A percentile compares a stretch with the other conserved stretches of the same genome.
phyloP scores from a whole-genome alignment of 2,113 vertebrate species.

The Scomber japonicus region DNA sequence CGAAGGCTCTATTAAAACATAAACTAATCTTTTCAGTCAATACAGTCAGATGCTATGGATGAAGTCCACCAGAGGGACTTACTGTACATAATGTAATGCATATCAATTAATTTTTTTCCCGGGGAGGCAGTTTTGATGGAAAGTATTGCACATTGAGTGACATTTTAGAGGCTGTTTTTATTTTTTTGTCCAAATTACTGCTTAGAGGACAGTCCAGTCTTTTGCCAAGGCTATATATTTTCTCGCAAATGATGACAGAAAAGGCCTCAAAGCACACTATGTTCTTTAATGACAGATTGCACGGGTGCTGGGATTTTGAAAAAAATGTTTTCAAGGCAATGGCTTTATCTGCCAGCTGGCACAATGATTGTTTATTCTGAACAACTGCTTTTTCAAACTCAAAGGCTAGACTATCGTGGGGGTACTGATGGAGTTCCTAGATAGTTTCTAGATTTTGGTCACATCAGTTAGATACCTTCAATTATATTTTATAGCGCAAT shows the following conservation, averaged over 20 bases:
- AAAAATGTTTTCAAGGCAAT: conserved; percentile 47
- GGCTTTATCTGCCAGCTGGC: conserved; percentile 69
- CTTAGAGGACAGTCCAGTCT: conserved; percentile 32
- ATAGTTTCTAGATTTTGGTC: conserved; percentile 7
- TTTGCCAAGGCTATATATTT: conserved; percentile 60
- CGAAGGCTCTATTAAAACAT: too few relatives aligned
- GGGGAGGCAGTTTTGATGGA: conserved; percentile 31
- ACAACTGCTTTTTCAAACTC: conserved; percentile 41
- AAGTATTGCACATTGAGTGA: conserved; percentile 49
- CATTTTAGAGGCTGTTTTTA: conserved; percentile 57
- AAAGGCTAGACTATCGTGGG: conserved; percentile 21
- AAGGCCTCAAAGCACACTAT: conserved; percentile 65
- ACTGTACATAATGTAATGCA: conserved; percentile 18
- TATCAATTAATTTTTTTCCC: conserved; percentile 53
- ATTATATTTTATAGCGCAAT: conserved; percentile 13
- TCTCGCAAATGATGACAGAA: conserved; percentile 61
- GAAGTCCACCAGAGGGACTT: conserved; percentile 33
- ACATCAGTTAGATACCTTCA: conserved; percentile 12
- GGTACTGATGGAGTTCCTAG: conserved; percentile 39
- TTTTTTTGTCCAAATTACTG: conserved; percentile 53
- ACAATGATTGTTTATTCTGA: conserved; percentile 48
- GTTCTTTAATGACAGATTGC: conserved; percentile 65
- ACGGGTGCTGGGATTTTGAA: conserved; percentile 36
- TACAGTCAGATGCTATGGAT: conserved; percentile 36
- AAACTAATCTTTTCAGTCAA: conserved; percentile 43